Conservation (phyloP, 1,140 invertebrate genomes). For the Drosophila truncata region DNA sequence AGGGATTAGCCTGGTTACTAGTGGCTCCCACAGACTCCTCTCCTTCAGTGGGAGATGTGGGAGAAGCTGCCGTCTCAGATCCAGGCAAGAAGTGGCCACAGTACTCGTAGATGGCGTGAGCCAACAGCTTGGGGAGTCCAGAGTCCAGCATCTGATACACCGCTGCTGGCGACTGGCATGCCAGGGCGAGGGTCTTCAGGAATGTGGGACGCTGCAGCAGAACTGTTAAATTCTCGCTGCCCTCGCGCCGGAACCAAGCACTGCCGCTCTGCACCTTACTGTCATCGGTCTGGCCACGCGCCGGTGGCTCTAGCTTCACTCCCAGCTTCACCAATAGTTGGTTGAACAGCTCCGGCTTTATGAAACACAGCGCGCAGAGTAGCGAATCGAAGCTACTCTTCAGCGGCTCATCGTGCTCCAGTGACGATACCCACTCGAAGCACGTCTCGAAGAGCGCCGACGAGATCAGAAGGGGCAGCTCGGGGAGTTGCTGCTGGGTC, state of each 20-base stretch:
- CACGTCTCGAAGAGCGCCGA: constrained; percentile 90
- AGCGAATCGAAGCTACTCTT: constrained; percentile 91
- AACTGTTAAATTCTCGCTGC: constrained; percentile 84
- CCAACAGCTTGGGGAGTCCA: constrained; percentile 90
- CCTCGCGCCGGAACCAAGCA: constrained; percentile 87
- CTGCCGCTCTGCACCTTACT: constrained; percentile 87
- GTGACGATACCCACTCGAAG: constrained; percentile 90
- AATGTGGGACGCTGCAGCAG: constrained; percentile 88
- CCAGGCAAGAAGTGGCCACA: constrained; percentile 78
- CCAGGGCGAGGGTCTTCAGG: constrained; percentile 90
- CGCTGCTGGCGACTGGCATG: constrained; percentile 91
- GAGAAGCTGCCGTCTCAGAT: constrained; percentile 23
- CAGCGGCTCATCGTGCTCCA: constrained; percentile 89
- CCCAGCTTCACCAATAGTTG: constrained; percentile 91
- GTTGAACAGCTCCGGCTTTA: constrained; percentile 91
- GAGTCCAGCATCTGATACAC: constrained; percentile 91
- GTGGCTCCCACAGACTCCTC: not conserved
- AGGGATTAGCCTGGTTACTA: not conserved
- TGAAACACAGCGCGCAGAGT: constrained; percentile 93
- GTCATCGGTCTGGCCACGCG: constrained; percentile 89
- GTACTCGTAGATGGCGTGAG: constrained; percentile 87
- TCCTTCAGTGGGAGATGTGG: constrained; percentile 14
- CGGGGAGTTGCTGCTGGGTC: constrained; percentile 87
- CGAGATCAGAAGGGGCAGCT: constrained; percentile 89
- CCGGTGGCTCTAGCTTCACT: constrained; percentile 86